A percentile compares a stretch with the other conserved stretches of the same genome.
Evolutionary conservation across 2,797 vertebrate species (phyloP).

Genomic region (Podargus strigoides): DNA sequence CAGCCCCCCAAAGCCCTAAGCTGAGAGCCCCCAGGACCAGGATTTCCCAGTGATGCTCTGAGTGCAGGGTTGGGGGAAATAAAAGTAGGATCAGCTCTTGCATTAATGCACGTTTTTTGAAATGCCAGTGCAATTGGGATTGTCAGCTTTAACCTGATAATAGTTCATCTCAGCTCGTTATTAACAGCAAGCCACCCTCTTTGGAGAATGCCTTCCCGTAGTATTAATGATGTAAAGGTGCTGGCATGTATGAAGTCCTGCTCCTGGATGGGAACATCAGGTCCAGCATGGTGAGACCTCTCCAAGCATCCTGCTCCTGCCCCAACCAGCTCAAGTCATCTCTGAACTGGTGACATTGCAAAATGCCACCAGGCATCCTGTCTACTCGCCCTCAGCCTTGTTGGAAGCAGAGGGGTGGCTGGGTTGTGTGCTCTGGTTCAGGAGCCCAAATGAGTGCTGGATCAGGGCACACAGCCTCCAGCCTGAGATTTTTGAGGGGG

Average conservation of each 20-base stretch:
- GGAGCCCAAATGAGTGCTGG: background rate
- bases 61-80: no score
- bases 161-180: background rate
- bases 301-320: fast-evolving
- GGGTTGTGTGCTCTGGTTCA: background rate
- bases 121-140: fast-evolving
- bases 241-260: background rate
- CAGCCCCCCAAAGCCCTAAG: background rate
- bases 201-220: background rate
- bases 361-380: background rate
- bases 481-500: no score
- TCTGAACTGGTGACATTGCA: no score
- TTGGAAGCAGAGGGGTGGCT: background rate
- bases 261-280: background rate
- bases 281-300: background rate
- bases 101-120: background rate
- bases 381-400: fast-evolving
- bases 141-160: background rate
- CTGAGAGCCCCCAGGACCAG: background rate
- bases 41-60: background rate
- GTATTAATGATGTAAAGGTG: fast-evolving
- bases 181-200: background rate
- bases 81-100: background rate
- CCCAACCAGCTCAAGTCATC: background rate
- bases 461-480: background rate